Evolutionary conservation across 1,140 invertebrate genomes (phyloP), one percentile per base, ranked within the genome.

Genomic region (Pissodes strobi): DNA sequence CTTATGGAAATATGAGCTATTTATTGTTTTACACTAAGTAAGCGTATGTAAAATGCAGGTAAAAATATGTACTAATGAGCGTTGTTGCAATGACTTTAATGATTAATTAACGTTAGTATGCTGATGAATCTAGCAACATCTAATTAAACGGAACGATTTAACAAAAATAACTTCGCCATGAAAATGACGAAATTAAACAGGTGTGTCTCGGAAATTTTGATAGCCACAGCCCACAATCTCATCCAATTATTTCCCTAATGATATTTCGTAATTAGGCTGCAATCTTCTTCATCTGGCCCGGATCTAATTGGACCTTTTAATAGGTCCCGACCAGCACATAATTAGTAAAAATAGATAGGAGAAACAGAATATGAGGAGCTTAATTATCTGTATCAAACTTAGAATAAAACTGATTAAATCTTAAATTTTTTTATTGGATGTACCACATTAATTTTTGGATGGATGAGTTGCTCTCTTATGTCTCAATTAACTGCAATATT

Each of bases 291-390:
- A 51, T 51, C 51, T 34, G 27, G 51, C 19, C 51, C 51, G 51
- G 18, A 22, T 55, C 51, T 55, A 55, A 55, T 55, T 55, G 37
- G 51, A 17, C n/a, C n/a, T 15, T 30, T 38, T 41, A 55, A 55
- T 55, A 55, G 51, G 38, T 38, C 19, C 51, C 51, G 27, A 37
- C n/a, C 9, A 55, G 15, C 9, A 55, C 27, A 38, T 55, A 55
- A 55, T 52, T 55, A 55, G n/a, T 38, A 55, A 55, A 55, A 55
- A 55, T 38, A 55, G 34, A 52, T 52, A 52, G 25, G 49, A 22
- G 25, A 10, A 18, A 21, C 21, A 23, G 46, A 30, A 19, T 22
- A 27, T 49, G 46, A 22, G n/a, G 21, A 53, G 38, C 13, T 55
- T 37, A 55, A 37, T 55, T 51, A 21, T 37, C 23, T 37, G 48